Base-by-base conservation (phyloP, 2,797 vertebrate species). In the Alosa sapidissima region DNA sequence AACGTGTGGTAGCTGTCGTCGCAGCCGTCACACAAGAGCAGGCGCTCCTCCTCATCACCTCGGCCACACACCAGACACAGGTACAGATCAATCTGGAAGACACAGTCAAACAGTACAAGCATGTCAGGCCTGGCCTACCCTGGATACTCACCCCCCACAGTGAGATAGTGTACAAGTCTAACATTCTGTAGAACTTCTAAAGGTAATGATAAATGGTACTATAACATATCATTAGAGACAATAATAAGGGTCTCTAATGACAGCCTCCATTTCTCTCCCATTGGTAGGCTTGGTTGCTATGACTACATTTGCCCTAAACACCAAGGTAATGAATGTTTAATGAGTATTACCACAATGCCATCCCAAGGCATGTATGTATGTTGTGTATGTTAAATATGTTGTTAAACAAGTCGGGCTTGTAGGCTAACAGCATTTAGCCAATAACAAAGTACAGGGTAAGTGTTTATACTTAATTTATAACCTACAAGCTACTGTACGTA, bases 1-100 rank as follows among this genome's bases (percentile, higher is more conserved):
- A 99, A 99, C 0, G 98, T 99, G 93, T 99, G 98, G 91, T 99
- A 99, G 93, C 98, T 99, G 93, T 99, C 98, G 84, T 99, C 98
- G 88, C 98, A 99, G 75, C 98, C 98, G 36, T 99, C 98, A 87
- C 98, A 99, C 88, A 99, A 93, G 11, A 99, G 94, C 81, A 99
- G 93, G 24, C 97, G 97, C 89, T 99, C 98, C 91, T 99, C 98
- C 0, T 98, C 97, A 51, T 99, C 98, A 1, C 98, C 98, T 48
- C 98, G 96, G n/a, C 98, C 98, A 89, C 98, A 99, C 88, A 97
- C 97, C 88, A 99, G 96, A 88, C 98, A 99, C 89, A 99, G 96
- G 88, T 99, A 99, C 51, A 99, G 95, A 93, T 99, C 98, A 41
- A 99, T 98, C 98, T 99, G 92, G 33, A 84, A 52, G 60, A 83